A percentile compares a stretch with the other conserved stretches of the same genome.
Conservation (phyloP, 1,140 invertebrate genomes). For the Varroa destructor region DNA sequence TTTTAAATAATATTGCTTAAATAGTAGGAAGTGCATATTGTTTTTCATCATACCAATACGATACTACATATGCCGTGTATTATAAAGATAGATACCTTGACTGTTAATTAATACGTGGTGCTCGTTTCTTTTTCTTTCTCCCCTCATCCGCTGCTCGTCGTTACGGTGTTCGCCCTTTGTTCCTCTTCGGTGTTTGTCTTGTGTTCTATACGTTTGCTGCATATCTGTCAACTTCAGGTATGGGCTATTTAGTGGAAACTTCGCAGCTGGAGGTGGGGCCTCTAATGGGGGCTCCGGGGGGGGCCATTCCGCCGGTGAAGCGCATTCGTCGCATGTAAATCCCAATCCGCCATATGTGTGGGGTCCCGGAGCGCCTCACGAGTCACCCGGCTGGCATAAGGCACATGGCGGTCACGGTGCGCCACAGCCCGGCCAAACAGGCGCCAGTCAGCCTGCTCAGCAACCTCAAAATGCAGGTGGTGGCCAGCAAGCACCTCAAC, state of each 20-base stretch:
- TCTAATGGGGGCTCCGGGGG: conserved; percentile 22
- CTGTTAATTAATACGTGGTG: neutral
- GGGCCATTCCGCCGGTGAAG: conserved; percentile 28
- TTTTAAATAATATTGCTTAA: too few relatives aligned
- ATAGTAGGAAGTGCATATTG: too few relatives aligned
- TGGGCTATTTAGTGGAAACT: conserved; percentile 28
- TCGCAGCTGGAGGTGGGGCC: conserved; percentile 26
- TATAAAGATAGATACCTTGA: neutral
- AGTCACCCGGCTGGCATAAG: conserved; percentile 15
- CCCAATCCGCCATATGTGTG: neutral
- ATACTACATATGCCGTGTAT: too few relatives aligned
- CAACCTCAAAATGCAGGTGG: conserved; percentile 4
- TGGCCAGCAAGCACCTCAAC: too few relatives aligned
- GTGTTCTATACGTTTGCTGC: neutral
- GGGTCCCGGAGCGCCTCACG: conserved; percentile 18
- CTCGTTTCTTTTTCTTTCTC: neutral
- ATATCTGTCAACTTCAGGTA: neutral
- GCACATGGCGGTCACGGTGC: neutral
- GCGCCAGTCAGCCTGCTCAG: neutral
- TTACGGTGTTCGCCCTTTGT: neutral
- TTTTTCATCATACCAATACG: too few relatives aligned
- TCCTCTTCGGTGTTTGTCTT: neutral
- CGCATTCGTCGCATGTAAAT: conserved; percentile 27
- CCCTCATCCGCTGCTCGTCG: neutral
- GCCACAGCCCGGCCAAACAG: neutral